phyloP scores from a whole-genome alignment of 2,888 invertebrate species.

The Yponomeuta cagnagella region DNA sequence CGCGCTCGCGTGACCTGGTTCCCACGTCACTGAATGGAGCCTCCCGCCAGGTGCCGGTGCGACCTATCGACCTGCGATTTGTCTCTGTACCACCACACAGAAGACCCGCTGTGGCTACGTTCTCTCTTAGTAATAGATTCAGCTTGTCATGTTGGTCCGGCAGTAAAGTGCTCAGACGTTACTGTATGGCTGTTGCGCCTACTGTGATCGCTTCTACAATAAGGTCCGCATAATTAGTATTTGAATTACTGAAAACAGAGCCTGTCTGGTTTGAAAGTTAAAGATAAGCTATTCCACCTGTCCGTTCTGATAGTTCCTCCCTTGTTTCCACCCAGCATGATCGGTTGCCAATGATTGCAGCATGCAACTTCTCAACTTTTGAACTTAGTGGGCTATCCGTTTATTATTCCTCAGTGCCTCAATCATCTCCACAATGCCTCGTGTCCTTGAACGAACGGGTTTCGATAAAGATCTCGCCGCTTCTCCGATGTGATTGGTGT shows the following conservation, averaged over 20 bases:
- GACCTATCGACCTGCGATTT: constrained; percentile 29
- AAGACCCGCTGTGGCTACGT: background rate
- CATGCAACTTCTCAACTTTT: too few relatives aligned
- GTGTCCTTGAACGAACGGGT: constrained; percentile 38
- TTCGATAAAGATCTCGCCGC: constrained; percentile 13
- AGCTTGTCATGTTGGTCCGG: too few relatives aligned
- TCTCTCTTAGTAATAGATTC: background rate
- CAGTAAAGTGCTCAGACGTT: too few relatives aligned
- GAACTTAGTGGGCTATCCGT: background rate
- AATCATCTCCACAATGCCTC: constrained; percentile 30
- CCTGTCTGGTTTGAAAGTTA: too few relatives aligned
- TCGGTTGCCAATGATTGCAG: too few relatives aligned
- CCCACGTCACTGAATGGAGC: constrained; percentile 45
- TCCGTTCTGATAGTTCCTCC: too few relatives aligned
- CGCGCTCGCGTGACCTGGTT: constrained; percentile 66
- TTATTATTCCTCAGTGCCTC: constrained; percentile 22
- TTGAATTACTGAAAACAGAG: too few relatives aligned
- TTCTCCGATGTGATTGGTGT: background rate
- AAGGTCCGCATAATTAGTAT: too few relatives aligned
- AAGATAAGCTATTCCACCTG: too few relatives aligned
- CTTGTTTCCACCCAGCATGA: too few relatives aligned
- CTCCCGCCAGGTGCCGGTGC: constrained; percentile 34
- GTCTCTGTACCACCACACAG: background rate
- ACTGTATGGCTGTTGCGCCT: too few relatives aligned
- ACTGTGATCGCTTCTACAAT: too few relatives aligned